Evolutionary conservation across 2,888 invertebrate species (phyloP).

Genomic region (Brachypterus glaber): DNA sequence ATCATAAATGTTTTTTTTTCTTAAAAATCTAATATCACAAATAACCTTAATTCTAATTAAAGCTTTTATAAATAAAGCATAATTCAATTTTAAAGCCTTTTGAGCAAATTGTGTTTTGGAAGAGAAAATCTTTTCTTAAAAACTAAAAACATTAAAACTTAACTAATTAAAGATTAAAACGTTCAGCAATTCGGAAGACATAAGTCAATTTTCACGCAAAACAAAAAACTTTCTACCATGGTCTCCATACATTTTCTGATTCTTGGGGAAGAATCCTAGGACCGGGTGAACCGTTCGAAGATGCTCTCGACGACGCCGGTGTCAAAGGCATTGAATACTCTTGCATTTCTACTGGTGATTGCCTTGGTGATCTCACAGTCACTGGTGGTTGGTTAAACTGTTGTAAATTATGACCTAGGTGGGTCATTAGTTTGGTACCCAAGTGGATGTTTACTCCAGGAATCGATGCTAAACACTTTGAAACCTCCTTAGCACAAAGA

Average conservation of each 20-base stretch:
- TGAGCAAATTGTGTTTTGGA: too few species aligned
- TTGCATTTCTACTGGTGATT: slow-evolving; percentile 41
- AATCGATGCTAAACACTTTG: slow-evolving; percentile 71
- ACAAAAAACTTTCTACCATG: not conserved
- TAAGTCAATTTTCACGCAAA: not conserved
- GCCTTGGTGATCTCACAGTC: slow-evolving; percentile 50
- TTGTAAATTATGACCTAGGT: slow-evolving; percentile 74
- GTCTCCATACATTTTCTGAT: not conserved
- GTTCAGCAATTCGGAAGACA: slow-evolving; percentile 2
- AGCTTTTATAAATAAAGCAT: too few species aligned
- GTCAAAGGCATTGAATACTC: slow-evolving; percentile 58
- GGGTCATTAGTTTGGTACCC: slow-evolving; percentile 81
- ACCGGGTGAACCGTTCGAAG: slow-evolving; percentile 13
- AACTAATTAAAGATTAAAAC: slow-evolving; percentile 4
- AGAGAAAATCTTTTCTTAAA: slow-evolving; percentile 7
- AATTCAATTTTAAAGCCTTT: too few species aligned
- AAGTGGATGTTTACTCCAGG: slow-evolving; percentile 77
- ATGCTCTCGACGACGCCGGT: slow-evolving; percentile 51
- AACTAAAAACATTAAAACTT: slow-evolving; percentile 14
- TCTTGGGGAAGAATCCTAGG: not conserved
- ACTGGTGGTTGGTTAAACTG: slow-evolving; percentile 59
- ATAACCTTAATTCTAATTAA: too few species aligned
- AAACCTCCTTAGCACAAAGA: slow-evolving; percentile 81
- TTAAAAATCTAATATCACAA: too few species aligned
- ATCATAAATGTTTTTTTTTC: too few species aligned